phyloP scores from a whole-genome alignment of 2,113 vertebrate species.

The Malaclemys terrapin region DNA sequence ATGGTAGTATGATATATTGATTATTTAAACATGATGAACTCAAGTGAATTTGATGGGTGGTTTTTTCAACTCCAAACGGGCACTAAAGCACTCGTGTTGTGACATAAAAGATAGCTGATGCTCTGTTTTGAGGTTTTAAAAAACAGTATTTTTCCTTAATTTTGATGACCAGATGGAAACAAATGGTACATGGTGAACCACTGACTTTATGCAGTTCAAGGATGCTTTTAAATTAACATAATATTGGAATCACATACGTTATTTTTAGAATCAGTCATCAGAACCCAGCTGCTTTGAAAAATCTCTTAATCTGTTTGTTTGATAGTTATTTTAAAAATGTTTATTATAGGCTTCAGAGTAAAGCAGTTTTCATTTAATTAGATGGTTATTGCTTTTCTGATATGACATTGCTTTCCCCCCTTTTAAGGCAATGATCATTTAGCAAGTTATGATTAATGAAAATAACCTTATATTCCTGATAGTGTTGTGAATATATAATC shows the following conservation, averaged over 20 bases:
- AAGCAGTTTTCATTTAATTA: slow-evolving; percentile 62
- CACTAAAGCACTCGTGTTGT: neutral
- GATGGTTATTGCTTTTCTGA: slow-evolving; percentile 35
- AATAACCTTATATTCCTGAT: neutral
- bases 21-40: slow-evolving; percentile 25
- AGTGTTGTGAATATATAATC: neutral
- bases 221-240: slow-evolving; percentile 36
- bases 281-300: slow-evolving; percentile 59
- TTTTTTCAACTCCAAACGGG: neutral
- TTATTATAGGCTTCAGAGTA: slow-evolving; percentile 36
- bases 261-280: slow-evolving; percentile 32
- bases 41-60: neutral
- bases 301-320: slow-evolving; percentile 52
- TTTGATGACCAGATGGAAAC: slow-evolving; percentile 35
- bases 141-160: neutral
- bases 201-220: slow-evolving; percentile 21
- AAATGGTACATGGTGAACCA: neutral
- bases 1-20: slow-evolving; percentile 83
- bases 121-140: neutral
- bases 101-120: slow-evolving; percentile 16
- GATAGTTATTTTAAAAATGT: slow-evolving; percentile 25
- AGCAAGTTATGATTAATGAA: slow-evolving; percentile 46
- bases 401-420: slow-evolving; percentile 24
- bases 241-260: slow-evolving; percentile 34
- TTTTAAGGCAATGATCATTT: slow-evolving; percentile 53